Evolutionary conservation across 2,113 vertebrate species (phyloP).

Genomic region (Dolichallabes microphthalmus): DNA sequence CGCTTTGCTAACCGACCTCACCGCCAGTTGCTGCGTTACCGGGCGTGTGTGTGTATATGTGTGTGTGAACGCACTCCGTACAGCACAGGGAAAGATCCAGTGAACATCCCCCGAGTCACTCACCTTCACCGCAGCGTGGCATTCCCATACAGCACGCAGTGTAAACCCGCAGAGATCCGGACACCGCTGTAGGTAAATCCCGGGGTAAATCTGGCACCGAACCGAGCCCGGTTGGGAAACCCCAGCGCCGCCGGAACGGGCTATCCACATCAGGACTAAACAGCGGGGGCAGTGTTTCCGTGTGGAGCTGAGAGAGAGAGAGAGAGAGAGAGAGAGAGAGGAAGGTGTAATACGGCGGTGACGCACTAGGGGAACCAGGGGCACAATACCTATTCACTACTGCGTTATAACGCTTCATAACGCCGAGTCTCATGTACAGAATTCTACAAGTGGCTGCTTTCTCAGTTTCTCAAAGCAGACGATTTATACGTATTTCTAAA

Average conservation of each 20-base stretch:
- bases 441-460: too few relatives aligned
- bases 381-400: not conserved
- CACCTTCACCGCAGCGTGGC: slow-evolving; percentile 17
- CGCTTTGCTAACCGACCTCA: not conserved
- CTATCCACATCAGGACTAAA: slow-evolving; percentile 6
- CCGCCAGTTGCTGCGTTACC: slow-evolving; percentile 16
- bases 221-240: slow-evolving; percentile 18
- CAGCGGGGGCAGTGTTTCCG: slow-evolving; percentile 39
- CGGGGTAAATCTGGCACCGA: not conserved
- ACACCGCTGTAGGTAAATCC: not conserved
- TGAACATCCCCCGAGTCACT: not conserved
- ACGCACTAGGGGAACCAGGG: slow-evolving; percentile 21
- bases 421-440: not conserved
- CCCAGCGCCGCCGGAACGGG: slow-evolving; percentile 6
- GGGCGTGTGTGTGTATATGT: not conserved
- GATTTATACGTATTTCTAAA: too few relatives aligned
- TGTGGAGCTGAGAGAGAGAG: not conserved
- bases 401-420: not conserved
- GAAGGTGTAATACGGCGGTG: slow-evolving; percentile 32
- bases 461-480: too few relatives aligned
- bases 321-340: not conserved
- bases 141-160: not conserved
- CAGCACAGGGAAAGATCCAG: not conserved
- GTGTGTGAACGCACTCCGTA: not conserved
- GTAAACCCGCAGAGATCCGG: too few relatives aligned